Evolutionary conservation across 2,888 invertebrate species (phyloP).

Genomic region (Ischnura elegans): DNA sequence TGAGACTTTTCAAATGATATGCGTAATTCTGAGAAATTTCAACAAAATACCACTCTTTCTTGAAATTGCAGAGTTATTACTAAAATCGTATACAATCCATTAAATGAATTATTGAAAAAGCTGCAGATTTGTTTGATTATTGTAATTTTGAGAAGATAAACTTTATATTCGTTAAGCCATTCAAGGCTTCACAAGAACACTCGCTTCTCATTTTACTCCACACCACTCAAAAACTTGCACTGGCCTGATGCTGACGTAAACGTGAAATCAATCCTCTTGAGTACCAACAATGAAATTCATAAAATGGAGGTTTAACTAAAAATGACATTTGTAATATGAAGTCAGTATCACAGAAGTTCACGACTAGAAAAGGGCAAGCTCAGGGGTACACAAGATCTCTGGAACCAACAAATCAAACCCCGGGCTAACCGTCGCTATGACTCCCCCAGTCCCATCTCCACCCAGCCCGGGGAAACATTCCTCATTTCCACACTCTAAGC

Average conservation of each 20-base stretch:
- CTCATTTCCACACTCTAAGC: slow-evolving; percentile 89
- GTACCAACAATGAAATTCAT: slow-evolving; percentile 49
- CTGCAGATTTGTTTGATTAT: slow-evolving; percentile 47
- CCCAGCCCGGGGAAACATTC: slow-evolving; percentile 66
- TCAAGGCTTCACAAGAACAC: slow-evolving; percentile 45
- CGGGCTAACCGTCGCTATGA: slow-evolving; percentile 56
- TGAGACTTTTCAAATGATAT: slow-evolving; percentile 51
- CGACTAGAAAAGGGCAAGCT: slow-evolving; percentile 67
- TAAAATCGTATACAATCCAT: slow-evolving; percentile 61
- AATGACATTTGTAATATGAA: slow-evolving; percentile 66
- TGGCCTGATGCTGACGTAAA: slow-evolving; percentile 57
- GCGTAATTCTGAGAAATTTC: slow-evolving; percentile 61
- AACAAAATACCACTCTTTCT: slow-evolving; percentile 26
- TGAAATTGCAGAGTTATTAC: slow-evolving; percentile 40
- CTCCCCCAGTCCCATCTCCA: slow-evolving; percentile 60
- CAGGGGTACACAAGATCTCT: slow-evolving; percentile 59
- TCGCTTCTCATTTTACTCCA: slow-evolving; percentile 28
- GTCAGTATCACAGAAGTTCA: slow-evolving; percentile 67
- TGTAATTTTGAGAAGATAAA: not conserved
- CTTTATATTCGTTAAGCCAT: slow-evolving; percentile 12
- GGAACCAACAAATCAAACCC: slow-evolving; percentile 39
- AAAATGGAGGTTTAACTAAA: slow-evolving; percentile 60
- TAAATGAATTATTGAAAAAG: slow-evolving; percentile 39
- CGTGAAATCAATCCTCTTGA: slow-evolving; percentile 15
- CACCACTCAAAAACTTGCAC: slow-evolving; percentile 53